These are phyloP conservation scores for Nymphalis c-album DNA, from an alignment of 2,888 invertebrate genomes.

Conservation along the genomic window DNA sequence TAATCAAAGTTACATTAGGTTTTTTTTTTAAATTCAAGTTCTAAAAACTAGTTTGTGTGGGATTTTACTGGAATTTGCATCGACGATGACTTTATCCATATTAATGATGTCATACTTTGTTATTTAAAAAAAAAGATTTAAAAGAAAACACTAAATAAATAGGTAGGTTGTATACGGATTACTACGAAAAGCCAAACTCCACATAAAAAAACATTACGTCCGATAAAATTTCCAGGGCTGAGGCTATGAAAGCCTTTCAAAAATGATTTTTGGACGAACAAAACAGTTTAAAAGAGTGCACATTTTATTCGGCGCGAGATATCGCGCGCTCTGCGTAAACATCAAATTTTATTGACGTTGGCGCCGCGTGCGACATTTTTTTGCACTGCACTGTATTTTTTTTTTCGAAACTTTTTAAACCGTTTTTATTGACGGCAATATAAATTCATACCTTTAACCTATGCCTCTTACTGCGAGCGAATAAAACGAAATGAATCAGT, in stretches of 20 bases:
- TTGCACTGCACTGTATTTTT: conserved; percentile 51
- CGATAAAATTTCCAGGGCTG: conserved; percentile 13
- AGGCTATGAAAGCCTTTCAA: conserved; percentile 42
- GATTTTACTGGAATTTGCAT: no score
- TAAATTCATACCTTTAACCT: conserved; percentile 34
- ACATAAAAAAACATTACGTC: conserved; percentile 11
- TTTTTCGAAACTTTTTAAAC: conserved; percentile 32
- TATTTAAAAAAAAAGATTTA: not conserved
- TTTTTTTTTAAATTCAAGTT: no score
- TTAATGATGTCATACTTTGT: no score
- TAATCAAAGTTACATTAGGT: not conserved
- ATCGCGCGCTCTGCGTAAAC: conserved; percentile 64
- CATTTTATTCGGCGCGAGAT: conserved; percentile 61
- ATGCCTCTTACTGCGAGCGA: conserved; percentile 26
- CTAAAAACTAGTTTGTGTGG: no score
- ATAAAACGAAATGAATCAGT: conserved; percentile 23
- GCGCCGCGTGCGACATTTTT: conserved; percentile 56
- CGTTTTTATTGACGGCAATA: conserved; percentile 38
- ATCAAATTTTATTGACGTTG: conserved; percentile 74
- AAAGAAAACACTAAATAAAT: not conserved
- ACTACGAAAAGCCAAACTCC: conserved; percentile 6
- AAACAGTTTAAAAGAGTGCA: conserved; percentile 54
- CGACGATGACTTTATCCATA: no score
- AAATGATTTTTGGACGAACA: conserved; percentile 57
- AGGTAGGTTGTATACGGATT: not conserved